Evolutionary conservation across 2,113 vertebrate genomes (phyloP), one percentile per base, ranked within the genome.

Genomic region (Hemiprocne comata): DNA sequence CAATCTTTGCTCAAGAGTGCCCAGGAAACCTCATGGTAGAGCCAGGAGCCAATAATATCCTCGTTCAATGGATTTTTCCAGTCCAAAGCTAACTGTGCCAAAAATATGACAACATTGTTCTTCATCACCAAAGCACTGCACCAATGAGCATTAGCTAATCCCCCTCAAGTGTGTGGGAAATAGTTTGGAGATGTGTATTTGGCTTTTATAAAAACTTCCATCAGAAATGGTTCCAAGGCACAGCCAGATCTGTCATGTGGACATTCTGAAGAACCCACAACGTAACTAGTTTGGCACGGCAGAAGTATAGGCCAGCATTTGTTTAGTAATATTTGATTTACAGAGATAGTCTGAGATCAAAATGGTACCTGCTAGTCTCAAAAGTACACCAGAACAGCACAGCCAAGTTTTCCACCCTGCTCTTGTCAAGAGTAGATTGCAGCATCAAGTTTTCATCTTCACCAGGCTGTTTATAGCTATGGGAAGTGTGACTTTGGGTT

Each of bases 151-250:
- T 82, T 51, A 91, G 74, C 85, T 94, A 90, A 95, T 85, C 85
- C 73, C n/a, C 62, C 53, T 84, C 42, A 85, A 58, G 78, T 12
- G n/a, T 69, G 50, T n/a, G 67, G 75, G 69, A 96, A 90, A 90
- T 14, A 62, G 67, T 20, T 60, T 58, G n/a, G 42, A 92, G 48
- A 69, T 94, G 65, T 65, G 33, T 33, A 82, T 64, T 34, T 83
- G 71, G 74, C 83, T 85, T 83, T 93, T 73, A 64, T 48, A 79
- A 87, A 58, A 29, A 5, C 12, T 20, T 85, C 64, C 48, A 70
- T 65, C 71, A 66, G 85, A 83, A 94, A 74, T 13, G 33, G 46
- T 67, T 94, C 64, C 67, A 87, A 95, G 75, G 72, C 78, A 91
- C 24, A 73, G 78, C n/a, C 19, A 50, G 50, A 69, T 57, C 54